Evolutionary conservation across 1,140 invertebrate genomes (phyloP).

Genomic region (Zelostemma sp.): DNA sequence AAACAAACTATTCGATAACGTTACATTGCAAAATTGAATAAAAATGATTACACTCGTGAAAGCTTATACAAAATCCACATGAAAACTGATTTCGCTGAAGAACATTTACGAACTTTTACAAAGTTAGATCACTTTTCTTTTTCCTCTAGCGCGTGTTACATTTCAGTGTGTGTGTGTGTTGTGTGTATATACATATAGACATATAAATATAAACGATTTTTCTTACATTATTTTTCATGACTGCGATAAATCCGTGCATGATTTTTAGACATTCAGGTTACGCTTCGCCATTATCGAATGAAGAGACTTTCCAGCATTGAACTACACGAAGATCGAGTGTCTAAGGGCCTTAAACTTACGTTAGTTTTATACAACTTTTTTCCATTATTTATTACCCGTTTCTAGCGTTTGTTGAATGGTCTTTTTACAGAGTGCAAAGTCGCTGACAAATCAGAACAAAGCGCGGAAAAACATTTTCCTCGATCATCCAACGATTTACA

Average conservation of each 20-base stretch:
- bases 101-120: not conserved
- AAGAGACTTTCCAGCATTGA: no score
- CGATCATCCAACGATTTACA: no score
- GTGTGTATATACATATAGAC: constrained; percentile 4
- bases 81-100: not conserved
- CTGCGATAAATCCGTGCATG: not conserved
- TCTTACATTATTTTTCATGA: not conserved
- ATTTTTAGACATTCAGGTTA: not conserved
- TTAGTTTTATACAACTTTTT: no score
- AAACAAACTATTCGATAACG: not conserved
- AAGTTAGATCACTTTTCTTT: not conserved
- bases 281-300: no score
- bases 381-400: no score
- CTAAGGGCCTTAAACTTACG: no score
- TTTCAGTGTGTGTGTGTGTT: constrained; percentile 1
- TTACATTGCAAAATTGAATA: constrained; percentile 1
- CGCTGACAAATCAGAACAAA: no score
- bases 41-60: constrained; percentile 5
- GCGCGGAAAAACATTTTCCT: no score
- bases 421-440: no score
- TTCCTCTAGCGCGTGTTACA: not conserved
- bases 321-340: no score
- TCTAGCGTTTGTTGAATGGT: no score
- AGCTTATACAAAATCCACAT: not conserved
- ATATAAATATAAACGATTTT: constrained; percentile 6